phyloP scores from a whole-genome alignment of 2,888 invertebrate species.

The Sphinx pinastri region DNA sequence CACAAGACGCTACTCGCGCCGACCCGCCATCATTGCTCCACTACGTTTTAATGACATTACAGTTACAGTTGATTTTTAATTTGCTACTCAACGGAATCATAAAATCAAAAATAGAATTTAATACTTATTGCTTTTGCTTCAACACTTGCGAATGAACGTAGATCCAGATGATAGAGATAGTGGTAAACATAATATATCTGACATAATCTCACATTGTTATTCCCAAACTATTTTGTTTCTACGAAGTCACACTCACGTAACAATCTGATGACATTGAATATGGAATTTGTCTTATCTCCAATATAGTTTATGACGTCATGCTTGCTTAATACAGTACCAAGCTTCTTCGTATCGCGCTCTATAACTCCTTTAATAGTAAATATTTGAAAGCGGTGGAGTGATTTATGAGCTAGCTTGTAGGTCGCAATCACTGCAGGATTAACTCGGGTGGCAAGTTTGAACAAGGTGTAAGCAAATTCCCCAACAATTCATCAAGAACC shows the following conservation, averaged over 20 bases:
- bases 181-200: neutral
- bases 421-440: neutral
- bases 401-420: conserved; percentile 32
- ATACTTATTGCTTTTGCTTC: conserved; percentile 2
- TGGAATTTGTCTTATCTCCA: conserved; percentile 15
- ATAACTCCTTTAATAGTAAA: conserved; percentile 32
- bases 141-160: neutral
- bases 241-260: neutral
- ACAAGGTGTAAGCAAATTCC: neutral
- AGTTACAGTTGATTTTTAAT: conserved; percentile 3
- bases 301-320: conserved; percentile 20
- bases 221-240: neutral
- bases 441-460: neutral
- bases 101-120: neutral
- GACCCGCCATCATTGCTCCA: conserved; percentile 30
- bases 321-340: neutral
- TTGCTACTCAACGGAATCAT: conserved; percentile 1
- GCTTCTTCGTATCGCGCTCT: neutral
- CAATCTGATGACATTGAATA: conserved; percentile 19
- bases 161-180: neutral
- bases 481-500: neutral
- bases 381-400: conserved; percentile 39
- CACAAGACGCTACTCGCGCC: conserved; percentile 37
- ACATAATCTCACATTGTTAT: neutral
- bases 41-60: conserved; percentile 26